phyloP scores from a whole-genome alignment of 2,113 vertebrate genomes.

The Raja brachyura region DNA sequence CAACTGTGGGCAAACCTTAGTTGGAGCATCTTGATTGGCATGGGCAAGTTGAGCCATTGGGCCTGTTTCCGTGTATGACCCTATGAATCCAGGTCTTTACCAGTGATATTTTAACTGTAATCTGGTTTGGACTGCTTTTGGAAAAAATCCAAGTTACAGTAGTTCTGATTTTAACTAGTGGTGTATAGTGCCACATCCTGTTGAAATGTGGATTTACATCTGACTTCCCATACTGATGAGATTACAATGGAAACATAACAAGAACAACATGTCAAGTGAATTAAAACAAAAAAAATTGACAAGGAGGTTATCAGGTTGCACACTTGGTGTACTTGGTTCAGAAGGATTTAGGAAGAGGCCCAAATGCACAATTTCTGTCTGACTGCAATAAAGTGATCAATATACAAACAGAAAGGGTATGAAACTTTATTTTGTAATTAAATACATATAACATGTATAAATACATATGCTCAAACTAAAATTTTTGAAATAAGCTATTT shows the following conservation, averaged over 20 bases:
- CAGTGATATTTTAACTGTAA: background rate
- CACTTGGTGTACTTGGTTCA: background rate
- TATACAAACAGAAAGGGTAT: background rate
- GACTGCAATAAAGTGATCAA: background rate
- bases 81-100: no score
- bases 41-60: no score
- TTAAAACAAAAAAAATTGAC: background rate
- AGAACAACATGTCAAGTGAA: background rate
- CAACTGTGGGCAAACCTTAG: no score
- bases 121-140: background rate
- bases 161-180: background rate
- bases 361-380: background rate
- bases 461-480: background rate
- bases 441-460: background rate
- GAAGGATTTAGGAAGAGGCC: background rate
- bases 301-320: background rate
- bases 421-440: background rate
- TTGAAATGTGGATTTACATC: slow-evolving; percentile 1
- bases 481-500: background rate
- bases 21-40: no score
- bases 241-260: background rate
- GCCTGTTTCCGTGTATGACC: no score
- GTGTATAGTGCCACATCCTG: slow-evolving; percentile 12
- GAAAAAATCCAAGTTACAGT: background rate
- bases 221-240: background rate